Evolutionary conservation across 1,140 invertebrate species (phyloP), one percentile per base, ranked within the genome.

Genomic region (Chrysopa pallens): DNA sequence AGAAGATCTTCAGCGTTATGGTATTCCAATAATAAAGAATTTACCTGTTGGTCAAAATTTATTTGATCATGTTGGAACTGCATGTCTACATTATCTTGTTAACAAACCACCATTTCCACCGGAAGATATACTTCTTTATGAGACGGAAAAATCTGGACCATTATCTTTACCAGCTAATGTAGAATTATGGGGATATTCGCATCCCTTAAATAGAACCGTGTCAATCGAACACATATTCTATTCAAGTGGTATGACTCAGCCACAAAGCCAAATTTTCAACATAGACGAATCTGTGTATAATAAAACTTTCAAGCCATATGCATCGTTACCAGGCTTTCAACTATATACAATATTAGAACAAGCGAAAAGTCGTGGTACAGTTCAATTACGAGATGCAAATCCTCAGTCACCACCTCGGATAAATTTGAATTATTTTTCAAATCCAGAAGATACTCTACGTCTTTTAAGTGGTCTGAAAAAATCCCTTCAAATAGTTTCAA

Each of bases 1-100:
- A 42, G 60, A 73, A 17, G 72, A 84, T n/a, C n/a, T 48, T 61
- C 87, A 11, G 52, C 70, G 72, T 28, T 49, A 80, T 6, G 69
- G 70, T 2, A 78, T 81, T 13, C 48, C 63, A 0, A 61, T 73
- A 0, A 57, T 76, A 29, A 56, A 66, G 36, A 68, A 80, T 50
- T 61, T 71, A 13, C 67, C 62, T 46, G 76, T 78, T 1, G 77
- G 77, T 2, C 62, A 75, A 52, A 77, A 75, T 50, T 55, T 80
- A 47, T 68, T 75, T 53, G 78, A 81, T 46, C 77, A 81, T 50
- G 49, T 67, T 1, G 11, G 14, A 1, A 36, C 38, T 3, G 23
- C 38, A 6, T 14, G 40, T 11, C 12, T 40, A 28, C 38, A 37
- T 3, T 7, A n/a, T 40, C 5, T 23, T 23, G 5, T 23, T 23